Conservation (phyloP, 2,888 invertebrate species). For the Drosophila limbata region DNA sequence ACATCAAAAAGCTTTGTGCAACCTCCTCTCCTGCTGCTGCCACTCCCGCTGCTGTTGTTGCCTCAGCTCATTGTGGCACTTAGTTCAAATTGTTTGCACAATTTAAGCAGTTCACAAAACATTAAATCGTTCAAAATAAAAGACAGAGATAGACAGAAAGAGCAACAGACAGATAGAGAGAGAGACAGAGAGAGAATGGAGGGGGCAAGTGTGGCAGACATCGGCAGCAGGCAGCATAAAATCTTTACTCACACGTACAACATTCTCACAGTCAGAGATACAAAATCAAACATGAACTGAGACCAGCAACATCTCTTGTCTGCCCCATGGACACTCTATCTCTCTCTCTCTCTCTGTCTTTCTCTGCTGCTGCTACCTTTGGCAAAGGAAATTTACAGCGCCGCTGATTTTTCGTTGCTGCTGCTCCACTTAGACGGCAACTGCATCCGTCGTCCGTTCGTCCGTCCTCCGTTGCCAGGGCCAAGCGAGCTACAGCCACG, state of each 20-base stretch:
- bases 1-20: constrained; percentile 70
- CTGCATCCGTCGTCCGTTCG: constrained; percentile 59
- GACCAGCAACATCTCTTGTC: constrained; percentile 32
- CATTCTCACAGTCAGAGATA: constrained; percentile 66
- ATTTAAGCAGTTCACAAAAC: constrained; percentile 81
- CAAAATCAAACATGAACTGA: constrained; percentile 52
- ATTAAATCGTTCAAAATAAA: constrained; percentile 77
- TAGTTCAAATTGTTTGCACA: constrained; percentile 81
- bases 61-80: constrained; percentile 61
- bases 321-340: constrained; percentile 19
- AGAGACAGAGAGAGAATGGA: constrained; percentile 1
- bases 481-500: constrained; percentile 67
- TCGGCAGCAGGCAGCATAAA: constrained; percentile 41
- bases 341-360: constrained; percentile 1
- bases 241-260: constrained; percentile 55
- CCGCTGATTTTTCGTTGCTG: constrained; percentile 59
- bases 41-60: constrained; percentile 26
- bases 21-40: constrained; percentile 25
- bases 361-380: constrained; percentile 35
- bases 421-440: constrained; percentile 67
- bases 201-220: constrained; percentile 13
- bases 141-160: constrained; percentile 14
- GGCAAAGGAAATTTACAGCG: constrained; percentile 72
- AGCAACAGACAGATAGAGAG: constrained; percentile 13
- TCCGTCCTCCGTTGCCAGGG: constrained; percentile 55